A percentile compares a stretch with the other conserved stretches of the same genome.
These are phyloP conservation scores for Tinea semifulvella DNA, from an alignment of 2,888 invertebrate genomes.

Conservation along the genomic window DNA sequence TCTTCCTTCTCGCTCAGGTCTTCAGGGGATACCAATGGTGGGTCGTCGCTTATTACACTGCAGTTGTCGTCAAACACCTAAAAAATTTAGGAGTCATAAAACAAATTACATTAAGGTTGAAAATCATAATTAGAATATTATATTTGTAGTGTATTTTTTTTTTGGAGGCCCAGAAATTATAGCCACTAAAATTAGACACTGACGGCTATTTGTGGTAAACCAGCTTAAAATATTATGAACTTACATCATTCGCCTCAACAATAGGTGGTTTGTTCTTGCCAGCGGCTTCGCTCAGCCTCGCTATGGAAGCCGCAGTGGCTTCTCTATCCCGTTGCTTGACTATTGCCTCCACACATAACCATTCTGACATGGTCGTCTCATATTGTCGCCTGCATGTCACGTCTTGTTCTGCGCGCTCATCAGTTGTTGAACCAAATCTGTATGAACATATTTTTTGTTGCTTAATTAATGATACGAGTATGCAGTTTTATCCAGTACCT, in stretches of 20 bases:
- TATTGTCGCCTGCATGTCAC: conserved; percentile 77
- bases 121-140: no score
- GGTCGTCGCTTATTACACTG: conserved; percentile 64
- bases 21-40: conserved; percentile 57
- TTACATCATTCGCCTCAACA: conserved; percentile 37
- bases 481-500: no score
- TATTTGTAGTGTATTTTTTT: no score
- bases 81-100: conserved; percentile 10
- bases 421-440: conserved; percentile 74
- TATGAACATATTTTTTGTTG: conserved; percentile 14
- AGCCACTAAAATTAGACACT: no score
- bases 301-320: conserved; percentile 84
- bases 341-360: conserved; percentile 94
- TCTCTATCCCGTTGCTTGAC: conserved; percentile 84
- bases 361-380: conserved; percentile 93
- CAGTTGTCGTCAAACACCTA: conserved; percentile 68
- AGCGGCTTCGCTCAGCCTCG: conserved; percentile 80
- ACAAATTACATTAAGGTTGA: no score
- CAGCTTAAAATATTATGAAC: no score
- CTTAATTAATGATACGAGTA: no score
- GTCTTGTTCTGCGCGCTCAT: conserved; percentile 73
- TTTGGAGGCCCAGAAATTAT: no score
- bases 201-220: no score
- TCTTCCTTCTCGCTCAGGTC: conserved; percentile 47
- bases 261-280: conserved; percentile 56